Base-by-base conservation (phyloP, 2,888 invertebrate species). In the Hydroisotoma schaefferi region DNA sequence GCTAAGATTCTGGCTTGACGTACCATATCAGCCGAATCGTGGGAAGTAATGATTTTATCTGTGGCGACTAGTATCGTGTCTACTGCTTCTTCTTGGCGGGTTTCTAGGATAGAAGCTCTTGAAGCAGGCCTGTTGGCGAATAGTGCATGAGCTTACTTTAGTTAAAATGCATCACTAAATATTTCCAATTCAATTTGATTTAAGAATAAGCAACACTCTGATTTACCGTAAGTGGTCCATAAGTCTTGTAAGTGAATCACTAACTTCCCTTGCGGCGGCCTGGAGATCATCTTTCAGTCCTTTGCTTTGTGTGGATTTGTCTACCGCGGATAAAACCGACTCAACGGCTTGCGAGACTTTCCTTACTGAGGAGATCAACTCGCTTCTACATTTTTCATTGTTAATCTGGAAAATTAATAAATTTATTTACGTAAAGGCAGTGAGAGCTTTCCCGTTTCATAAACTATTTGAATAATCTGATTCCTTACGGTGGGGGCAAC, bases 301-400 rank as follows among this genome's bases (percentile, higher is more conserved):
- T 60, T 86, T 86, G 55, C 86, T 85, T 58, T 85, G 79, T 73
- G 83, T 82, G 2, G 84, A 83, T 73, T 87, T 85, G 73, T 86
- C 86, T 75, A 92, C 91, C 1, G 89, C 88, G 25, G 84, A 82
- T 8, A 94, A 88, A 48, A 99, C 83, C 23, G 86, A 84, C 75
- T 94, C 92, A 0, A 99, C 97, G 0, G 97, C 91, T 62, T 84
- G 84, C 0, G 92, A 90, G 6, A 99, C 98, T 76, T 93, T 92
- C 20, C 92, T 85, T 1, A 95, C 92, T 0, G 99, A 97, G 59
- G 87, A 87, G 57, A 90, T 87, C 63, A 99, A 79, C 77, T 98
- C 98, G 72, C 91, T 89, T 75, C 97, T 73, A 81, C 72, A 72
- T 57, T 71, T 72, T 12, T 70, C 68, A 40, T 69, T 67, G 33